phyloP scores from a whole-genome alignment of 2,113 vertebrate genomes.

The Xiphias gladius region DNA sequence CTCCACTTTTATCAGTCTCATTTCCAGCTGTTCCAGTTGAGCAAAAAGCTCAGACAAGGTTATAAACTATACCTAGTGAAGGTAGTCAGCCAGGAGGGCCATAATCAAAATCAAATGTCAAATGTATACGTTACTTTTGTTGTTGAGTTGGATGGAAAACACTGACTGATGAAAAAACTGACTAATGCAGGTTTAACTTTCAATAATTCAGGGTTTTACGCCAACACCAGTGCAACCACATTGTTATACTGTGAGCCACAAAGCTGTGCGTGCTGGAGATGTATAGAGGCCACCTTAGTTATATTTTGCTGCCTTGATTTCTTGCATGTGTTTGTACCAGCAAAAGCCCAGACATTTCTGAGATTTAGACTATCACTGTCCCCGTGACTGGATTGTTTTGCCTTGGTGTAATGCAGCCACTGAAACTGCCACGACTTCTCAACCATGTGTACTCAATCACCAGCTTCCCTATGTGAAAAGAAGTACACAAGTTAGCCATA shows the following conservation, averaged over 20 bases:
- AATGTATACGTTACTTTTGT: background rate
- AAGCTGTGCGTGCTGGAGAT: background rate
- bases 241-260: background rate
- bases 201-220: background rate
- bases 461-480: background rate
- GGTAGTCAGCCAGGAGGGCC: background rate
- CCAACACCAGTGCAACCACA: background rate
- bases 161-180: background rate
- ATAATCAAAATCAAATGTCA: background rate
- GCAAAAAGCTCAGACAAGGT: too few species aligned
- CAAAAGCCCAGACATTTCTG: background rate
- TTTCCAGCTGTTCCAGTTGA: background rate
- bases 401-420: background rate
- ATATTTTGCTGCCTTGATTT: background rate
- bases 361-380: background rate
- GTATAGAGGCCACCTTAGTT: background rate
- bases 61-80: background rate
- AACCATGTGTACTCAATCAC: background rate
- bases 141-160: too few species aligned
- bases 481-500: conserved; percentile 20
- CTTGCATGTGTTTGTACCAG: background rate
- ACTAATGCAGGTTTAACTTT: background rate
- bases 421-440: background rate
- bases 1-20: background rate
- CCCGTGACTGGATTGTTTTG: conserved; percentile 20